Evolutionary conservation across 1,140 invertebrate genomes (phyloP), one percentile per base, ranked within the genome.

Genomic region (Dryas iulia): DNA sequence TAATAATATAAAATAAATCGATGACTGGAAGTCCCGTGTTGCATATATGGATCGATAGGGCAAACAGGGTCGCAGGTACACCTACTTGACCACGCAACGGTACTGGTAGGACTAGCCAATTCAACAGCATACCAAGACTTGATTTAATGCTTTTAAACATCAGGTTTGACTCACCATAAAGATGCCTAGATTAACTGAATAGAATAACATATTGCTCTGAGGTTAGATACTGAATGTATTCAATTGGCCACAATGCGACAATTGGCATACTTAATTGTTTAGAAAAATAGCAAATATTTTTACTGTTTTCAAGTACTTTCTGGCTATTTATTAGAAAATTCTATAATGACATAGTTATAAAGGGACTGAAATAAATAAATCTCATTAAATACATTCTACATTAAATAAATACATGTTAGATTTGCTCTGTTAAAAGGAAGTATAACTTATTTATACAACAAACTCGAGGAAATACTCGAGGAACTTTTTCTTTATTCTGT

Each of bases 21-120:
- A 63, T 63, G 52, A 26, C 8, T 53, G 47, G 47, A 68, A 60
- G 23, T 65, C 58, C 53, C 52, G 31, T 47, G 52, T 63, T 47
- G 66, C 68, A 71, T 73, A 72, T 77, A 82, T 82, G 79, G 82
- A 84, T 87, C 80, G 87, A 86, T 87, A 84, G 82, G 83, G 78
- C 78, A 79, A 72, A 62, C 69, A 80, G 80, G 81, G 86, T 88
- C 85, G 80, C 77, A 85, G 78, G 76, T 77, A 72, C 76, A 66
- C 78, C 78, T 77, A 76, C 69, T 77, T 85, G 81, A 83, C 81
- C 70, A 76, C 77, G 78, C 84, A 88, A 88, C 87, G 86, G 84
- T 84, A 90, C 78, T 59, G 59, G 66, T 77, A 76, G 67, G 74
- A 77, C 70, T 73, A 82, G 73, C 69, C 70, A 70, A 77, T 81